These are phyloP conservation scores for Anthopleura xanthogrammica DNA, from an alignment of 92 coral and sea anemone genomes.

Conservation along the genomic window DNA sequence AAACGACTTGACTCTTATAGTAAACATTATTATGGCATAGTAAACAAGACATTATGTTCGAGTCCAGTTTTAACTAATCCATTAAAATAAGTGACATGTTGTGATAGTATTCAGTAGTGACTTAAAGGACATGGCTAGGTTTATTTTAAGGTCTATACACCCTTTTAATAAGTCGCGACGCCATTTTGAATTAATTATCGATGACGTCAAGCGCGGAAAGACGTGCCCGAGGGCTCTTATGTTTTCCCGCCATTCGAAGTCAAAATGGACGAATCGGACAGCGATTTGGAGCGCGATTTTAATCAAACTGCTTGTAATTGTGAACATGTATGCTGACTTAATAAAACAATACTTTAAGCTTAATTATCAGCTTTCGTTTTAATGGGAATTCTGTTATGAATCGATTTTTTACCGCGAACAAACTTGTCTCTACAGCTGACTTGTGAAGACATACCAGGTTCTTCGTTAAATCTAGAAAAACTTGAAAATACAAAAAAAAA, in stretches of 20 bases:
- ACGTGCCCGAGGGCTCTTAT: neutral
- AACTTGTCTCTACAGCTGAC: conserved; percentile 3
- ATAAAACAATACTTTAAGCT: no score
- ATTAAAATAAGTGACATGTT: neutral
- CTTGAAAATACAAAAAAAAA: neutral
- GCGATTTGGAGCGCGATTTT: no score
- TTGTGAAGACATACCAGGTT: conserved; percentile 9
- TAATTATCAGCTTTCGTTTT: no score
- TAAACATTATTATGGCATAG: no score
- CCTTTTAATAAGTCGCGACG: no score
- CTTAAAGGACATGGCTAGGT: no score
- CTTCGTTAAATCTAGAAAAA: neutral
- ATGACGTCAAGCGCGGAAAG: neutral
- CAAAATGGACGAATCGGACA: no score
- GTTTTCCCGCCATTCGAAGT: no score
- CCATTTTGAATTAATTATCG: neutral
- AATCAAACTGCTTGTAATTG: no score
- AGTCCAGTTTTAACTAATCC: neutral
- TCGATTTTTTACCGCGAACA: neutral
- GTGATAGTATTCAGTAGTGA: no score
- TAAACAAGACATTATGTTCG: neutral
- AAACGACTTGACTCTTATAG: neutral
- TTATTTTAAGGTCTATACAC: no score
- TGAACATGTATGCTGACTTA: no score
- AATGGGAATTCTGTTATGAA: neutral